Evolutionary conservation across 30 jellyfish, hydroid and myxozoan genomes (phyloP), one percentile per base, ranked within the genome.

Genomic region (Chironex yamaguchii): DNA sequence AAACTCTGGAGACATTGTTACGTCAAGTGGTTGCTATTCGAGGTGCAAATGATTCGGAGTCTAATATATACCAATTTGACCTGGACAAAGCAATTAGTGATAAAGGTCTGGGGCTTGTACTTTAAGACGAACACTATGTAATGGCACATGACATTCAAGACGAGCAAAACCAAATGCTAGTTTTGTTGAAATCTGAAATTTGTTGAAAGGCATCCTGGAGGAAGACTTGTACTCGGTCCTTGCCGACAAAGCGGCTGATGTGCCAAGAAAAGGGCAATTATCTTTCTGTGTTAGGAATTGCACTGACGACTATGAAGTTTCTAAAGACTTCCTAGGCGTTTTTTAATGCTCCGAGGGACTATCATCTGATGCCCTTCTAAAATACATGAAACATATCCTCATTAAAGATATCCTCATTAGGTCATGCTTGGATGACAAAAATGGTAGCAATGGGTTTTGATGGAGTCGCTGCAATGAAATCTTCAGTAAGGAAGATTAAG

Each of bases 401-500:
- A n/a, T n/a, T n/a, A n/a, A n/a, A n/a, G n/a, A n/a, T n/a, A n/a
- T n/a, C n/a, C n/a, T n/a, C n/a, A n/a, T 69, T 65, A 31, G 93
- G 80, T 27, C 71, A 6, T 4, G 73, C 26, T 36, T 84, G 88
- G 89, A 52, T 71, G 67, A 72, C 63, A 52, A 27, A 84, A 58
- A 69, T 68, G 81, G 87, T 42, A 14, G 88, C 76, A 42, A 82
- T 82, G 88, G 77, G 65, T 3, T 82, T 82, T 52, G 92, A 68
- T 84, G 93, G 93, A 32, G 88, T 76, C 24, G 3, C 88, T 52
- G 85, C 88, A 32, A 52, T 84, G 80, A 84, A 69, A 42, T 49
- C 71, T 50, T 52, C 71, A 20, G 71, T 82, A 70, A 29, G 82
- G 22, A 29, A 36, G 69, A 52, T 84, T 3, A 71, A 84, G 52